Percentiles rank a stretch among this genome's conserved stretches.
Evolutionary conservation across 1,140 invertebrate species (phyloP).

Genomic region (Delia radicum): DNA sequence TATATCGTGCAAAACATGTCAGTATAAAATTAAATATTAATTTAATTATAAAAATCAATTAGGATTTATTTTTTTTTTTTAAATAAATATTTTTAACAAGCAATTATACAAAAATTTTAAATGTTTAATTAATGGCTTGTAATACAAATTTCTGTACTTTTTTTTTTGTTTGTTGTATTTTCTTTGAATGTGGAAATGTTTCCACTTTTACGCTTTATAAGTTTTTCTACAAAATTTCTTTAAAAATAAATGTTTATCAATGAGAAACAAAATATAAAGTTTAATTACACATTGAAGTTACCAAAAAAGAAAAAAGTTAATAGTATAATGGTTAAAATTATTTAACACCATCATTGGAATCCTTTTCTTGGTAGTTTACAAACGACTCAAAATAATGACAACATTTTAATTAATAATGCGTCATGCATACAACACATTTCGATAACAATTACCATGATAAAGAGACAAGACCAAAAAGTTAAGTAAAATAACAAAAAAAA

Average conservation of each 20-base stretch:
- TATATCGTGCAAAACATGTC: too few relatives aligned
- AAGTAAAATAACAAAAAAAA: background rate
- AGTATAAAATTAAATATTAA: too few relatives aligned
- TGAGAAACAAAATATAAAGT: too few relatives aligned
- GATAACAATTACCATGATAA: background rate
- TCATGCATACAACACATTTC: constrained; percentile 4
- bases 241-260: background rate
- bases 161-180: too few relatives aligned
- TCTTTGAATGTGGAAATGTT: background rate
- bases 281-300: too few relatives aligned
- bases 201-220: background rate
- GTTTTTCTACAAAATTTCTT: background rate
- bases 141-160: too few relatives aligned
- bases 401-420: constrained; percentile 6
- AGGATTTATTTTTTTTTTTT: too few relatives aligned
- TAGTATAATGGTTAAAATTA: background rate
- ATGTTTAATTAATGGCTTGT: too few relatives aligned
- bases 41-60: too few relatives aligned
- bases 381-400: background rate
- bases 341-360: background rate
- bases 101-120: too few relatives aligned
- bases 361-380: background rate
- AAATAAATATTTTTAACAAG: too few relatives aligned
- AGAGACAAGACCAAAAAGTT: background rate
- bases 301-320: background rate